Percentiles rank a stretch among this genome's conserved stretches.
Evolutionary conservation across 2,797 vertebrate genomes (phyloP).

Genomic region (Dromococcyx pavoninus): DNA sequence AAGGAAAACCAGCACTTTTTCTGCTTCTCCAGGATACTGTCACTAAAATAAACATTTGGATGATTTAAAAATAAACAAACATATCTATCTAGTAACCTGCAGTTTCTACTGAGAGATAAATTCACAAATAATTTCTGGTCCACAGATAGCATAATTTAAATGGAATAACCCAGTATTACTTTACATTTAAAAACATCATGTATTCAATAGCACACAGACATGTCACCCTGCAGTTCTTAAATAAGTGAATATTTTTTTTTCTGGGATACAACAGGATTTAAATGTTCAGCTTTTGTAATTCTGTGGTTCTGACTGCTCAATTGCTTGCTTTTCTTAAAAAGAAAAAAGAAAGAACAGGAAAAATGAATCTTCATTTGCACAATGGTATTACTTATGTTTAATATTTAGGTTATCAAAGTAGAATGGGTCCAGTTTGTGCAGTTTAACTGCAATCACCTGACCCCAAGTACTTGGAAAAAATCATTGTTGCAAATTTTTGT

Average conservation of each 20-base stretch:
- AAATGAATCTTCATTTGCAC: background rate
- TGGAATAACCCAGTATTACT: background rate
- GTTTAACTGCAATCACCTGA: background rate
- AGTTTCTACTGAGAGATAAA: slow-evolving; percentile 43
- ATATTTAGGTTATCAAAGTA: background rate
- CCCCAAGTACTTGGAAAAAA: background rate
- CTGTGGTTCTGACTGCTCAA: background rate
- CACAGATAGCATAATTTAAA: slow-evolving; percentile 11
- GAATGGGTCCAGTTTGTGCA: background rate
- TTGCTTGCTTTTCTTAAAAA: background rate
- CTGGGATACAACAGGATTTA: background rate
- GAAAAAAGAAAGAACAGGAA: background rate
- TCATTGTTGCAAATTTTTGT: slow-evolving; percentile 42
- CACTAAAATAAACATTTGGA: slow-evolving; percentile 43
- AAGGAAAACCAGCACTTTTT: slow-evolving; percentile 55
- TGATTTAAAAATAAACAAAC: slow-evolving; percentile 31
- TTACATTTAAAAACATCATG: background rate
- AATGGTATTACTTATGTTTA: background rate
- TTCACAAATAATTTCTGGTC: slow-evolving; percentile 30
- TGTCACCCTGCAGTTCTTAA: background rate
- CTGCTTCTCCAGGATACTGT: slow-evolving; percentile 39
- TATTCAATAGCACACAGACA: background rate
- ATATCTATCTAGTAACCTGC: background rate
- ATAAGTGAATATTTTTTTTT: background rate
- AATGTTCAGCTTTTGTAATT: background rate